phyloP scores from a whole-genome alignment of 2,797 vertebrate genomes.

The Liasis olivaceus region DNA sequence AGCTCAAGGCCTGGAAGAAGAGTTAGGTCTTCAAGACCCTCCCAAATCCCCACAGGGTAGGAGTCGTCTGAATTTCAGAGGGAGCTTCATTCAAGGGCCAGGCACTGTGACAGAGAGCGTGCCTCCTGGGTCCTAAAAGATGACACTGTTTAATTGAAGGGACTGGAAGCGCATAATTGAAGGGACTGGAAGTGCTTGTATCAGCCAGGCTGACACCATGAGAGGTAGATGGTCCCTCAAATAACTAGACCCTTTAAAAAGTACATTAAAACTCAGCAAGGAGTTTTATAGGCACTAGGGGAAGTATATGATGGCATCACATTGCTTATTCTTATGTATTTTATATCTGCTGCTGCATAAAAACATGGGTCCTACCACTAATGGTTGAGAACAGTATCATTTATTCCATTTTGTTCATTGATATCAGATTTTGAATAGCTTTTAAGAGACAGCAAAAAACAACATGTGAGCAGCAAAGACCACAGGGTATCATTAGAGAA shows the following conservation, averaged over 20 bases:
- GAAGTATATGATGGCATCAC: neutral
- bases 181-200: neutral
- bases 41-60: neutral
- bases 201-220: neutral
- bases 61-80: neutral
- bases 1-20: neutral
- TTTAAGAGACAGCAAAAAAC: neutral
- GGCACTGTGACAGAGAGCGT: neutral
- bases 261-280: neutral
- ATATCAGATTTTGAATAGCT: neutral
- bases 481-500: neutral
- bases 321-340: neutral
- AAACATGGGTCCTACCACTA: neutral
- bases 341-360: neutral
- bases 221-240: neutral
- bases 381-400: neutral
- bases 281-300: neutral
- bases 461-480: conserved; percentile 9
- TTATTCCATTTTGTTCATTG: neutral
- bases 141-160: neutral
- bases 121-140: neutral
- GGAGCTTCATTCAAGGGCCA: neutral
- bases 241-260: neutral
- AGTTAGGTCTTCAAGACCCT: neutral
- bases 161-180: neutral